Base-by-base conservation (phyloP, 2,113 vertebrate species). In the Psilopogon haemacephalus region DNA sequence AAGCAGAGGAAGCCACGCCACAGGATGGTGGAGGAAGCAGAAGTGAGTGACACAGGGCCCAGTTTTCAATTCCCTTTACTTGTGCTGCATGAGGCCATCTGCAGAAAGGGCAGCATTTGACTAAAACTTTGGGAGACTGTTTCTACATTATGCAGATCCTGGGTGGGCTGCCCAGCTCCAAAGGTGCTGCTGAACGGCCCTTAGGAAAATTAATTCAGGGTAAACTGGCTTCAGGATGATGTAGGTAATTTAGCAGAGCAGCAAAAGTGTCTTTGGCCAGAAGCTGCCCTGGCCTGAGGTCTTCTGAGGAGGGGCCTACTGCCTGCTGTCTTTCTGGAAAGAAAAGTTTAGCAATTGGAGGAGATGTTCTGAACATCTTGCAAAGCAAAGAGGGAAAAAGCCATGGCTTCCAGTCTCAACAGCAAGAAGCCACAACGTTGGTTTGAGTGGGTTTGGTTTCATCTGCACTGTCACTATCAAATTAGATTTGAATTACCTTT, bases 21-120 rank as follows among this genome's bases (percentile, higher is more conserved):
- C 97, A 97, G 55, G 97, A 97, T 54, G 93, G 97, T 73, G 97
- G 96, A 82, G 98, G 98, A 88, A 98, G 98, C 95, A 98, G 97
- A 97, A 98, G 98, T 98, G 96, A 98, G 97, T 97, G 65, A 40
- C 27, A 50, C 26, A 52, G 35, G 52, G 50, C 46, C 27, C 8
- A 11, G 1, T 35, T 63, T 56, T 48, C 46, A 26, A 52, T 76
- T 56, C 12, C 10, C 78, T 10, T 32, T 71, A 23, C 14, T 89
- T 73, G 48, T 8, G 8, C 16, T 59, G 12, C 38, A 2, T 55
- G 50, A 82, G 82, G 32, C 40, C 3, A 4, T 67, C 74, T 78
- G 26, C 84, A 79, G 59, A 82, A 90, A 62, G 70, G 26, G 50
- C 37, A 69, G 21, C 63, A 40, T 90, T 88, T 92, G 58, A 37